Base-by-base conservation (phyloP, 2,113 vertebrate species). In the Microcebus ravelobensis region DNA sequence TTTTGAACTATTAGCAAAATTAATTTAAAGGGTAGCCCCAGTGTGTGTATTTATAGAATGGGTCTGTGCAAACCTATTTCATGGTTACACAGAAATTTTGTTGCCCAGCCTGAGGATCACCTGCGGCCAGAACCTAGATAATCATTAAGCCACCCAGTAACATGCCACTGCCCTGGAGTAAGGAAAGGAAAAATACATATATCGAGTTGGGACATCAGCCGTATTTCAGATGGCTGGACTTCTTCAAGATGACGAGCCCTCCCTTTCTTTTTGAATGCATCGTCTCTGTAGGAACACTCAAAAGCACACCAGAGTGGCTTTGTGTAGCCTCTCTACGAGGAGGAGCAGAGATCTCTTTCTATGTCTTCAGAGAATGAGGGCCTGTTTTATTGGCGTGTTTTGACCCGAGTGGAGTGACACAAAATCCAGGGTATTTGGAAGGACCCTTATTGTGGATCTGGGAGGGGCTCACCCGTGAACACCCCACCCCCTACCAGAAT, bases 61-160 rank as follows among this genome's bases (percentile, higher is more conserved):
- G 39, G 45, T 94, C 93, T 9, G 15, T 88, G 63, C 65, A 70
- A 74, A 91, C 87, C 82, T 95, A 71, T 94, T 93, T 95, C 86
- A 87, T 82, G 77, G 86, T 88, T 93, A 91, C 80, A 48, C 61
- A 87, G 79, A 71, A 73, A 55, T 87, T 97, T 97, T 96, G 91
- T 94, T 95, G 91, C 94, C 55, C 67, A 42, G 73, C 45, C 82
- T 45, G 71, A 82, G 93, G 77, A 73, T 95, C 52, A 23, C 61
- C 45, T 67, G 85, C 92, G 93, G 70, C 96, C 94, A 91, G 94
- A 92, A 80, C 65, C 67, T 59, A 87, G 95, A 74, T 97, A 97
- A 97, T 97, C 91, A 97, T 98, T 97, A 97, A 97, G 63, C 95
- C 29, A 15, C 70, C 85, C 39, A 80, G 94, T 73, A 87, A 94